phyloP scores from a whole-genome alignment of 2,888 invertebrate genomes.

The Drosophila histrio region DNA sequence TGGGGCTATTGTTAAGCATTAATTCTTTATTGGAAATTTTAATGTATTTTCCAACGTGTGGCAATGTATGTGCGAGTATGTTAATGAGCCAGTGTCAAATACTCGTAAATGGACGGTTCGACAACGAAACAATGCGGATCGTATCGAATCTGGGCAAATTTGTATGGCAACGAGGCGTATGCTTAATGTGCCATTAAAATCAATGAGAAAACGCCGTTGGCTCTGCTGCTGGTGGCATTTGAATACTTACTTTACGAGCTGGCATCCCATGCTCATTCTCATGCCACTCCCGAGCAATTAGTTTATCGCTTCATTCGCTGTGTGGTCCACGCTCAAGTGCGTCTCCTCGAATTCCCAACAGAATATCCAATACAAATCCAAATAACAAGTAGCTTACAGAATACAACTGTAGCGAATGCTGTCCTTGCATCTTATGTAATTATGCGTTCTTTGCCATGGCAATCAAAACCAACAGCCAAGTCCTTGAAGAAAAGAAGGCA shows the following conservation, averaged over 20 bases:
- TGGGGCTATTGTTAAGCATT: slow-evolving; percentile 34
- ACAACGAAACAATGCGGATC: slow-evolving; percentile 15
- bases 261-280: slow-evolving; percentile 35
- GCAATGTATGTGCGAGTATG: slow-evolving; percentile 39
- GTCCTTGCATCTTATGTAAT: slow-evolving; percentile 56
- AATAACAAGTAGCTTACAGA: slow-evolving; percentile 57
- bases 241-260: slow-evolving; percentile 60
- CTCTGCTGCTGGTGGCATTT: slow-evolving; percentile 43
- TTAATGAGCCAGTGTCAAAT: slow-evolving; percentile 48
- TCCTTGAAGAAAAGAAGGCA: slow-evolving; percentile 16
- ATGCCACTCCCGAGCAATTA: slow-evolving; percentile 58
- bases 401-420: slow-evolving; percentile 35
- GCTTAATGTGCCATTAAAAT: slow-evolving; percentile 75
- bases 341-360: slow-evolving; percentile 13
- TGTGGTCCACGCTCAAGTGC: slow-evolving; percentile 72
- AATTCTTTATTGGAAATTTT: slow-evolving; percentile 54
- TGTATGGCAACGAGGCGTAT: slow-evolving; percentile 73
- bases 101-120: slow-evolving; percentile 33
- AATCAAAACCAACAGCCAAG: slow-evolving; percentile 45
- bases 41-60: slow-evolving; percentile 45
- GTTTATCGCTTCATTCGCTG: slow-evolving; percentile 68
- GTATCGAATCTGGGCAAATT: slow-evolving; percentile 43
- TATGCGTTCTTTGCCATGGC: slow-evolving; percentile 62
- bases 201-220: slow-evolving; percentile 62
- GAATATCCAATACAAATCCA: not conserved